Evolutionary conservation across 2,888 invertebrate species (phyloP).

Genomic region (Phymatocera aterrima): DNA sequence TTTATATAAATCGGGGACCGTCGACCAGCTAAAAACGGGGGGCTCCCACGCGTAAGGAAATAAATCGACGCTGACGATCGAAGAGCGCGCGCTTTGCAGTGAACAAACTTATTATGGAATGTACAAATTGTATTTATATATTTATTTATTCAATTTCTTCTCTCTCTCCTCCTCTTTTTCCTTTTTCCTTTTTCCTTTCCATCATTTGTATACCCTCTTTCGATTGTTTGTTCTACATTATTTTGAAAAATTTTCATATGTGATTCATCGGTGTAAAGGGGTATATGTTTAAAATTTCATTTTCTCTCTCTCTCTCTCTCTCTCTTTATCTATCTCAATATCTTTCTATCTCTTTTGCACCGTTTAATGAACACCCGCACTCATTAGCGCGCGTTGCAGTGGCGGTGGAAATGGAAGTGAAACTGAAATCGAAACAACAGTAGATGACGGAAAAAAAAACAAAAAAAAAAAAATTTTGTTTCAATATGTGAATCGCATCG

Average conservation of each 20-base stretch:
- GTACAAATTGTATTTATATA: constrained; percentile 84
- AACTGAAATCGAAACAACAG: no score
- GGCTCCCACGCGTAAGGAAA: constrained; percentile 54
- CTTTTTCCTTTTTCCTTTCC: not conserved
- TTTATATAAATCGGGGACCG: not conserved
- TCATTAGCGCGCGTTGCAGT: not conserved
- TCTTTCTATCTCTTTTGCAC: not conserved
- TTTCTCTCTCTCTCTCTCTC: constrained; percentile 46
- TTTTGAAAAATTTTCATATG: not conserved
- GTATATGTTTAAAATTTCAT: constrained; percentile 71
- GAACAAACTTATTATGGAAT: constrained; percentile 86
- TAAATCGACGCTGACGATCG: constrained; percentile 43
- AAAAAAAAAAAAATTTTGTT: not conserved
- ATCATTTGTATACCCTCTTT: not conserved
- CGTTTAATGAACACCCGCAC: constrained; percentile 6
- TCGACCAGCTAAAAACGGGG: constrained; percentile 22
- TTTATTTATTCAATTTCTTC: constrained; percentile 67
- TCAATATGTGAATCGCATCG: not conserved
- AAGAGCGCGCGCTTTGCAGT: constrained; percentile 61
- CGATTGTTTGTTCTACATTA: constrained; percentile 38
- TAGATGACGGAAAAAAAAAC: no score
- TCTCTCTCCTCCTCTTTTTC: constrained; percentile 51
- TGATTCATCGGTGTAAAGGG: not conserved
- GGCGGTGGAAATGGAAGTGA: constrained; percentile 33
- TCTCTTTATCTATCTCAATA: not conserved